Conservation (phyloP, 1,140 invertebrate species). For the Dendrolimus kikuchii region DNA sequence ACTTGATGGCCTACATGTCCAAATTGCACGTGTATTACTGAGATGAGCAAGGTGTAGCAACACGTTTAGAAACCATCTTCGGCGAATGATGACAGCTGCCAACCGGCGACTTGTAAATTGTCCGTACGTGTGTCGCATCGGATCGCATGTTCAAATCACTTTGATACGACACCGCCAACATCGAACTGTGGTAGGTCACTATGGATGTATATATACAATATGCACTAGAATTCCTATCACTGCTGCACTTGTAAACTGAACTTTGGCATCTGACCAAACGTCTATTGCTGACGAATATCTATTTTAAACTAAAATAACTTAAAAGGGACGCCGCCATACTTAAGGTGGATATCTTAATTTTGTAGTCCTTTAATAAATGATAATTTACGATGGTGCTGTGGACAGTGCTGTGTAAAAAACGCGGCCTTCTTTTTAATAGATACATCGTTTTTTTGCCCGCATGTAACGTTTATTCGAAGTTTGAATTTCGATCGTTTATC, state of each 20-base stretch:
- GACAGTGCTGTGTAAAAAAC: conserved; percentile 49
- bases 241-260: conserved; percentile 14
- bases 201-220: conserved; percentile 40
- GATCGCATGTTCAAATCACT: conserved; percentile 30
- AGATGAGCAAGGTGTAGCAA: not conserved
- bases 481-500: conserved; percentile 43
- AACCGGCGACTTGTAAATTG: conserved; percentile 38
- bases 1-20: conserved; percentile 1
- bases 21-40: not conserved
- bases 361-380: conserved; percentile 60
- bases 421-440: conserved; percentile 55
- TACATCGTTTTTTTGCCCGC: conserved; percentile 60
- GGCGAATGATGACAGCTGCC: conserved; percentile 14
- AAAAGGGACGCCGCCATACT: conserved; percentile 51
- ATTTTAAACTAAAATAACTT: conserved; percentile 45
- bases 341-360: conserved; percentile 65
- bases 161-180: conserved; percentile 36
- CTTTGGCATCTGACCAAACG: conserved; percentile 15
- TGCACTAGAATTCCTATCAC: conserved; percentile 35
- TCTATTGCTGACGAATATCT: conserved; percentile 39
- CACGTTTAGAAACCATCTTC: conserved; percentile 11
- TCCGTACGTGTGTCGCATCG: conserved; percentile 48
- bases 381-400: conserved; percentile 64
- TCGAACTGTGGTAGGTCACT: conserved; percentile 60
- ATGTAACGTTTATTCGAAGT: conserved; percentile 50